These are phyloP conservation scores for Aricia artaxerxes DNA, from an alignment of 2,888 invertebrate genomes.

Conservation along the genomic window DNA sequence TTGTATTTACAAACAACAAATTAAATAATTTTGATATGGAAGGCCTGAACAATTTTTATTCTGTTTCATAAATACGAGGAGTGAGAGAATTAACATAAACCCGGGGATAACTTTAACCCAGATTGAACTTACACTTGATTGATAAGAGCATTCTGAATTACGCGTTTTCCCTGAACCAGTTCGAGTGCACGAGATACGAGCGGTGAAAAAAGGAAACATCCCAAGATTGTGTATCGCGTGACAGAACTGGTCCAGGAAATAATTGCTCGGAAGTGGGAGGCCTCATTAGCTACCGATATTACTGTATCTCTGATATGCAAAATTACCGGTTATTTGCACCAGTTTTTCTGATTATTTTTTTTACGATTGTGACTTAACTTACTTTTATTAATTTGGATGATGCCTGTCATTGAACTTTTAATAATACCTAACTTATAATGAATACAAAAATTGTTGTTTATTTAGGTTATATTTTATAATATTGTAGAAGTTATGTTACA, in stretches of 20 bases:
- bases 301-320: constrained; percentile 25
- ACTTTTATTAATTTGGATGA: background rate
- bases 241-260: constrained; percentile 42
- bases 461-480: no score
- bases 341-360: background rate
- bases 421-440: background rate
- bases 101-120: background rate
- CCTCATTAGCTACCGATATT: constrained; percentile 42
- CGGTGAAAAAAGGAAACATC: constrained; percentile 44
- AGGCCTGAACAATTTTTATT: background rate
- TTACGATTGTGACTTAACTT: constrained; percentile 3
- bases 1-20: no score
- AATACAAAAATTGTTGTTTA: no score
- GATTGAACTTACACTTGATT: background rate
- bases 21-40: no score
- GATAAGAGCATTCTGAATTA: constrained; percentile 56
- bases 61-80: background rate
- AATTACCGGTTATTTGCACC: constrained; percentile 19
- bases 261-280: constrained; percentile 37
- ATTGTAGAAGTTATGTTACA: no score
- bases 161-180: constrained; percentile 67
- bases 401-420: background rate
- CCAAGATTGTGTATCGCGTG: constrained; percentile 39
- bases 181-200: constrained; percentile 69
- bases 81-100: background rate